Conservation (phyloP, 2,113 vertebrate species). For the Alligator sinensis region DNA sequence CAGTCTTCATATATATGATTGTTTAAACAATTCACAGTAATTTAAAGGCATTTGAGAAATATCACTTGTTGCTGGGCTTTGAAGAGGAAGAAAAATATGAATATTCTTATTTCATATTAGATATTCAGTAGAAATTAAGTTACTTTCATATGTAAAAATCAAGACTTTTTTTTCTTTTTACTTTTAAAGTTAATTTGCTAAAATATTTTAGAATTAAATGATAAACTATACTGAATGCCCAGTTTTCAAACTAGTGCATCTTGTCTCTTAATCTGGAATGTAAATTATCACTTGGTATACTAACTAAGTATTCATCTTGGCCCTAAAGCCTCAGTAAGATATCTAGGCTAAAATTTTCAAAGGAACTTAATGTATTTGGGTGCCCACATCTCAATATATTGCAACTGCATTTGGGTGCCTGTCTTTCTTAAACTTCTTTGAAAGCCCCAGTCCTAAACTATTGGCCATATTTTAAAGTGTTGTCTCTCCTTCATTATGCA, state of each 20-base stretch:
- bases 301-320: background rate
- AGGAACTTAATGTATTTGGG: background rate
- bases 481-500: background rate
- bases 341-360: background rate
- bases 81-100: conserved; percentile 79
- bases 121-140: conserved; percentile 74
- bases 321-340: background rate
- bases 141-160: conserved; percentile 78
- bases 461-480: background rate
- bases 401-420: background rate
- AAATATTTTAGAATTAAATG: conserved; percentile 65
- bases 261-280: conserved; percentile 2
- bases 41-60: conserved; percentile 83
- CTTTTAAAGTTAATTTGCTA: conserved; percentile 78
- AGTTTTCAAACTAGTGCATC: background rate
- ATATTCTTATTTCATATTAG: conserved; percentile 78
- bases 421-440: background rate
- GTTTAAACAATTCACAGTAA: conserved; percentile 84
- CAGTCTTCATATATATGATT: conserved; percentile 83
- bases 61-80: conserved; percentile 77
- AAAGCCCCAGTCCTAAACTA: background rate
- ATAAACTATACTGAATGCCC: conserved; percentile 71
- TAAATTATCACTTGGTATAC: conserved; percentile 1
- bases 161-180: conserved; percentile 73
- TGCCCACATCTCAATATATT: background rate